These are phyloP conservation scores for Rostratula benghalensis DNA, from an alignment of 2,113 vertebrate species.

Conservation along the genomic window DNA sequence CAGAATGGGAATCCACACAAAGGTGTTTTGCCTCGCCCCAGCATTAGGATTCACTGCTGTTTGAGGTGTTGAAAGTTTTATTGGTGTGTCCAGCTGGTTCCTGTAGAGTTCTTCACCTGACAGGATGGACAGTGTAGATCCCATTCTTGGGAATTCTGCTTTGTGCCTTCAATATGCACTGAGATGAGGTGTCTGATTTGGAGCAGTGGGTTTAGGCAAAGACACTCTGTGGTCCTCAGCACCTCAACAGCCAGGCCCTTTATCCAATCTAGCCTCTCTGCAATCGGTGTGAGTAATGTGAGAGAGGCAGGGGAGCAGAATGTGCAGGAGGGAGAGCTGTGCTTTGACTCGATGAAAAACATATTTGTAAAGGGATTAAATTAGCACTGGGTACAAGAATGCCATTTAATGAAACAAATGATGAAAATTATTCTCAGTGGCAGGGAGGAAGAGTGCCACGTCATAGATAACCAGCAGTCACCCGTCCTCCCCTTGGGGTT, in stretches of 20 bases:
- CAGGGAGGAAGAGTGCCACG: not conserved
- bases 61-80: not conserved
- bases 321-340: not conserved
- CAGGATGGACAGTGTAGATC: not conserved
- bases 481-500: not conserved
- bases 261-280: not conserved
- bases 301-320: slow-evolving; percentile 5
- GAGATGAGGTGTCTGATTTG: not conserved
- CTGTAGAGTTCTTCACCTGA: not conserved
- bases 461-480: not conserved
- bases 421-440: not conserved
- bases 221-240: not conserved
- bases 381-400: slow-evolving; percentile 21
- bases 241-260: not conserved
- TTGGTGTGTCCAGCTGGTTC: not conserved
- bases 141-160: not conserved
- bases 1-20: not conserved
- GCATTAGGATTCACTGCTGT: not conserved
- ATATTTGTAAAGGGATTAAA: slow-evolving; percentile 40
- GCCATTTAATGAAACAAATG: slow-evolving; percentile 13
- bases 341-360: slow-evolving; percentile 10
- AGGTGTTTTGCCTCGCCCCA: not conserved
- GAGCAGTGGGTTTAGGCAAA: not conserved
- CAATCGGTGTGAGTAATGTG: not conserved
- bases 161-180: not conserved